Evolutionary conservation across 2,113 vertebrate species (phyloP), one percentile per base, ranked within the genome.

Genomic region (Corythornis madagascariensis): DNA sequence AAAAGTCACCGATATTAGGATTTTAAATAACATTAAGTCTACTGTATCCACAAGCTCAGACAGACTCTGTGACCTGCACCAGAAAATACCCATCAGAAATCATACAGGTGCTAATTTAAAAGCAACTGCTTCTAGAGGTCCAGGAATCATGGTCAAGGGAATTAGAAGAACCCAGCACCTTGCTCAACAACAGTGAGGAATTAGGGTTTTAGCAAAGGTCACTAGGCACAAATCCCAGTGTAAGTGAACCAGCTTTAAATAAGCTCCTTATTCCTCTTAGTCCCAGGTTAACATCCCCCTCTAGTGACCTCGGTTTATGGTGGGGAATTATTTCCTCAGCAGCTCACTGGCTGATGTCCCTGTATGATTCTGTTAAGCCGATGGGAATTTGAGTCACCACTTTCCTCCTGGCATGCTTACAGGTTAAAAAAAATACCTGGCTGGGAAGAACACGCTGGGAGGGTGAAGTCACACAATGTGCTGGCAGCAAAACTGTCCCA

Each of bases 371-470:
- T 79, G n/a, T 55, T 76, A 33, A 81, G 38, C 76, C 18, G 24
- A 84, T 83, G 93, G 89, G 89, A 92, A 86, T 69, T 45, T 60
- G 47, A 93, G 81, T 65, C 74, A 89, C 75, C 24, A 3, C 75
- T 79, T 92, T 94, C 89, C 89, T 95, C 79, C 81, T 89, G 91
- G 89, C 86, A 40, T 1, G 40, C 45, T 83, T 87, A 90, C 71
- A 90, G 67, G 33, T 76, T 92, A 52, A 92, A 90, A 84, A 84
- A 93, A 92, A 82, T 71, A 92, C 83, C 77, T 82, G 86, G n/a
- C 71, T 92, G 85, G 82, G 90, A 92, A 93, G 55, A 70, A 92
- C 75, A 59, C 1, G n/a, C n/a, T 83, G 85, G 38, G 67, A 92
- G 63, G 79, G 71, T 72, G 66, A 76, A 75, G 78, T 83, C 79